Base-by-base conservation (phyloP, 2,888 invertebrate genomes). In the Agrotis segetum region DNA sequence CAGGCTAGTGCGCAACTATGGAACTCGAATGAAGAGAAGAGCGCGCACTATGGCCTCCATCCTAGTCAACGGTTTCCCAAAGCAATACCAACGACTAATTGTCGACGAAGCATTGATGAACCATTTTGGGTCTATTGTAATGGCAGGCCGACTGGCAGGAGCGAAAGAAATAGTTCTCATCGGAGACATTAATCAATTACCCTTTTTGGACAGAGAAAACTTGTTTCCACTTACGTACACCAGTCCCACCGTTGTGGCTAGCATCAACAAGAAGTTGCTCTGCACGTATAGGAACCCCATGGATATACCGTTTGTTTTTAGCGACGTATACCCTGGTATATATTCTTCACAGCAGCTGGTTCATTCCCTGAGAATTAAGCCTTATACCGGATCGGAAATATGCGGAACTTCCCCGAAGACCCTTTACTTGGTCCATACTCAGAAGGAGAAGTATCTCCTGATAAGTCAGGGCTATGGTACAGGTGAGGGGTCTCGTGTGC, bases 131-230 rank as follows among this genome's bases (percentile, higher is more conserved):
- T 78, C 79, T 9, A 79, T 81, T 24, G 65, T 83, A 9, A 77
- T 82, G 79, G 83, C 78, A 13, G 65, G 64, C 3, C 52, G 55
- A 11, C n/a, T 83, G 44, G 49, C 72, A 9, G 55, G 47, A 13
- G 79, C 70, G 1, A 50, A 19, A 0, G 81, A 83, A 24, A 44
- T 82, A 1, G 56, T 79, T 7, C 67, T 85, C n/a, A 67, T 83
- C 1, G 83, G 86, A 17, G 86, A 85, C 55, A 63, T 75, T 1
- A 86, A 86, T 53, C 85, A 86, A 52, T 69, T 86, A 9, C 84
- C 85, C 0, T 86, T 61, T 52, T 76, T 86, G 11, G 83, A 86
- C 47, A 67, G 86, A 14, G 60, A 82, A 17, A 84, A 85, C 56
- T 76, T 85, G 24, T 80, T 80, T 50, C 14, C 4, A n/a, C 56